Evolutionary conservation across 1,140 invertebrate species (phyloP), one percentile per base, ranked within the genome.

Genomic region (Proales similis): DNA sequence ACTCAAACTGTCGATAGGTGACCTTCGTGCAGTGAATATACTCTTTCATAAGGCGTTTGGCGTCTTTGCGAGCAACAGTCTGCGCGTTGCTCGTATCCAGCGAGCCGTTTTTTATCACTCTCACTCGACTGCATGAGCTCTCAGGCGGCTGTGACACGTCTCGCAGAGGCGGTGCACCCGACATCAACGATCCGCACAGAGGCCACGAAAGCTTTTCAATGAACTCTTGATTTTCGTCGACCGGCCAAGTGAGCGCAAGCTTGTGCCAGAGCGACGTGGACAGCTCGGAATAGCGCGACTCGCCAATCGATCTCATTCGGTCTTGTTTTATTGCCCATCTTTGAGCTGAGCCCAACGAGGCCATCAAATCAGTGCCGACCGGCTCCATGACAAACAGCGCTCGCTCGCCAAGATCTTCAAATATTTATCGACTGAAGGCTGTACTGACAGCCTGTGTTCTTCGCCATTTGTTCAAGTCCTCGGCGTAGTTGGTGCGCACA

Each of bases 191-290:
- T 1, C 71, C 73, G 65, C 74, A 72, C 69, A 76, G 74, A 14
- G 74, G 75, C 75, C 75, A 77, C 63, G 73, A 71, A 68, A 73
- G 76, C 1, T 74, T 67, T 71, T 74, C 64, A n/a, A 67, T 64
- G 63, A 51, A 32, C 17, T 67, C 47, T 29, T 72, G 72, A 64
- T 73, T 68, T 32, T 66, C 63, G 63, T 62, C 68, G n/a, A 72
- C 70, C 9, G 74, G 74, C 74, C 74, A 76, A 5, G 73, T 74
- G 22, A 69, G 67, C 2, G 72, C 74, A 20, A 66, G 66, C 63
- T 75, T 76, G 60, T 72, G 71, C 70, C 70, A 76, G 48, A 75
- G 70, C 9, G 68, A 67, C 32, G 74, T 75, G 2, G 68, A 65
- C 1, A 68, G 67, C 33, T 73, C 67, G n/a, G 70, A 72, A 63